A percentile compares a stretch with the other conserved stretches of the same genome.
phyloP scores from a whole-genome alignment of 1,140 invertebrate genomes.

The Homarus americanus region DNA sequence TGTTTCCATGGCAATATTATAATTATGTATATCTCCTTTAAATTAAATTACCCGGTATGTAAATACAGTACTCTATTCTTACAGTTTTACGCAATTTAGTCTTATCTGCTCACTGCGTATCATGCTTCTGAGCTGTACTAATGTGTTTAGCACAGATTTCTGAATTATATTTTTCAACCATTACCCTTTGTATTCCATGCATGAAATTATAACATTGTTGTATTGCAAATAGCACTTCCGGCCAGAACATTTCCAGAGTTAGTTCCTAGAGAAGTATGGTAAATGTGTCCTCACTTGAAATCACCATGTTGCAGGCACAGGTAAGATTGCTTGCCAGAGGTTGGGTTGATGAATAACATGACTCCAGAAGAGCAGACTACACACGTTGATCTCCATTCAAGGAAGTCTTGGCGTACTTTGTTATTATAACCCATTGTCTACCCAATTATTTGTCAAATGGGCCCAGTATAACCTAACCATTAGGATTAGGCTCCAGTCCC shows the following conservation, averaged over 20 bases:
- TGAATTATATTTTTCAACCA: too few species aligned
- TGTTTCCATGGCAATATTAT: too few species aligned
- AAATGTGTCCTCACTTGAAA: background rate
- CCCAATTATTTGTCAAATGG: too few species aligned
- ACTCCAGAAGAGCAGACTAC: background rate
- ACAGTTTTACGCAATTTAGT: too few species aligned
- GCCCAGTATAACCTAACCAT: too few species aligned
- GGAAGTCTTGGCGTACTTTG: background rate
- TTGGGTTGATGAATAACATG: slow-evolving; percentile 1
- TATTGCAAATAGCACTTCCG: background rate
- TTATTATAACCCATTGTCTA: background rate
- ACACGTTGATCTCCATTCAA: background rate
- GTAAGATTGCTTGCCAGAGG: slow-evolving; percentile 11
- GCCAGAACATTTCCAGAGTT: background rate
- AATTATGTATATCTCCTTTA: too few species aligned
- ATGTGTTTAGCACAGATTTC: too few species aligned
- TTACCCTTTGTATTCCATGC: background rate
- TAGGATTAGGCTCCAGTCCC: too few species aligned
- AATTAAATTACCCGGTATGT: too few species aligned
- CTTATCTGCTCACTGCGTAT: background rate
- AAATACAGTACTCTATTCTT: too few species aligned
- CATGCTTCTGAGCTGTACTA: background rate
- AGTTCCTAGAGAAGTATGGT: background rate
- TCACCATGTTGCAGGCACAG: slow-evolving; percentile 2
- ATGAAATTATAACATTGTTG: background rate